Conservation (phyloP, 2,888 invertebrate genomes). For the Ryuthela nishihirai region DNA sequence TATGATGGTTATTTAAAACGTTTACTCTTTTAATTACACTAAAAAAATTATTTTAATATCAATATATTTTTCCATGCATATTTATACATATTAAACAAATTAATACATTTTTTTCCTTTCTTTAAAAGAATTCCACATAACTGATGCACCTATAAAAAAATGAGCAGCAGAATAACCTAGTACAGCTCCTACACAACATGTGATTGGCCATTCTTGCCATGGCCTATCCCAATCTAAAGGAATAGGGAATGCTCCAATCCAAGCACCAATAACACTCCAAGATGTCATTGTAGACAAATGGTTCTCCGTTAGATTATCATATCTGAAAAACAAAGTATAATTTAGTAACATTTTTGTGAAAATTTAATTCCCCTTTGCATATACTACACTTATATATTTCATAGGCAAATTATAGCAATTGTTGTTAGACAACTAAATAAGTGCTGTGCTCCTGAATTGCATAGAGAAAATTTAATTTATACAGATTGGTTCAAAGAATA, state of each 20-base stretch:
- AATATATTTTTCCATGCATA: too few species aligned
- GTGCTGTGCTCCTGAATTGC: too few species aligned
- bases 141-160: constrained; percentile 13
- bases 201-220: constrained; percentile 61
- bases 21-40: too few species aligned
- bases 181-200: constrained; percentile 36
- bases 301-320: constrained; percentile 23
- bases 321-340: constrained; percentile 10
- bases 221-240: constrained; percentile 87
- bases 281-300: constrained; percentile 14
- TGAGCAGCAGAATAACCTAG: constrained; percentile 22
- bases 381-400: too few species aligned
- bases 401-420: too few species aligned
- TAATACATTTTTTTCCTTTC: constrained; percentile 2
- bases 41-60: too few species aligned
- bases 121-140: background rate
- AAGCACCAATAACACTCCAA: constrained; percentile 63
- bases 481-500: too few species aligned
- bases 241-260: constrained; percentile 78
- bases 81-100: too few species aligned
- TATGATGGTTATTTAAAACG: too few species aligned
- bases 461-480: too few species aligned
- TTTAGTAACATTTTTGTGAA: background rate
- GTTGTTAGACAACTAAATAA: too few species aligned
- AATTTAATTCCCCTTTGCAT: too few species aligned